These are phyloP conservation scores for Solenopsis invicta DNA, from an alignment of 1,140 invertebrate genomes.

Conservation along the genomic window DNA sequence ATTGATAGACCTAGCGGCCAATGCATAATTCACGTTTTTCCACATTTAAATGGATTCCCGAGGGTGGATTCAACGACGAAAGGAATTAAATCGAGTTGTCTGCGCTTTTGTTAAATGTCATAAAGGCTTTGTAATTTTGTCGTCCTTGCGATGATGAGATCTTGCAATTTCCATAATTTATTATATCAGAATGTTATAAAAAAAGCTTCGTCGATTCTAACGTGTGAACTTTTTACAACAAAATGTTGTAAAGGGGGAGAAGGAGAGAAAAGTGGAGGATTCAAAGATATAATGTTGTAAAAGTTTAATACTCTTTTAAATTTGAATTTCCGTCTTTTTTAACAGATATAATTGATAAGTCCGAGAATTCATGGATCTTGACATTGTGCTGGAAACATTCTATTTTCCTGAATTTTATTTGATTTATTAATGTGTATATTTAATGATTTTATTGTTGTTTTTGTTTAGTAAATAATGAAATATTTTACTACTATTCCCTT, in stretches of 20 bases:
- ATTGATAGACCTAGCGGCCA: not conserved
- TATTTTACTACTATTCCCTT: not conserved
- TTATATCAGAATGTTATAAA: not conserved
- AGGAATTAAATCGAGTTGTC: constrained; percentile 64
- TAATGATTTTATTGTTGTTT: not conserved
- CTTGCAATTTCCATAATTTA: constrained; percentile 7
- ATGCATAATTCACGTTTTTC: constrained; percentile 58
- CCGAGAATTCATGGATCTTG: not conserved
- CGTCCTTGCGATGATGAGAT: not conserved
- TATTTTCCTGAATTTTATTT: not conserved
- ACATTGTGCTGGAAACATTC: not conserved
- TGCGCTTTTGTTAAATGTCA: constrained; percentile 66
- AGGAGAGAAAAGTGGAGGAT: not conserved
- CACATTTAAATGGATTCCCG: not conserved
- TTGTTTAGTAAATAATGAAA: not conserved
- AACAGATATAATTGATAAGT: not conserved
- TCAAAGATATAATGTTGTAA: not conserved
- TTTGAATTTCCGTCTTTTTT: not conserved
- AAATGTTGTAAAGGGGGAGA: not conserved
- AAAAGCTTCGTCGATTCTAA: not conserved
- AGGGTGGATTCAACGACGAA: constrained; percentile 16
- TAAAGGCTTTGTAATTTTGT: constrained; percentile 62
- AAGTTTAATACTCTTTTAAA: not conserved
- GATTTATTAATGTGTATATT: not conserved
- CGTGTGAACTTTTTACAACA: not conserved